Base-by-base conservation (phyloP, 1,140 invertebrate genomes). In the Whitmania pigra region DNA sequence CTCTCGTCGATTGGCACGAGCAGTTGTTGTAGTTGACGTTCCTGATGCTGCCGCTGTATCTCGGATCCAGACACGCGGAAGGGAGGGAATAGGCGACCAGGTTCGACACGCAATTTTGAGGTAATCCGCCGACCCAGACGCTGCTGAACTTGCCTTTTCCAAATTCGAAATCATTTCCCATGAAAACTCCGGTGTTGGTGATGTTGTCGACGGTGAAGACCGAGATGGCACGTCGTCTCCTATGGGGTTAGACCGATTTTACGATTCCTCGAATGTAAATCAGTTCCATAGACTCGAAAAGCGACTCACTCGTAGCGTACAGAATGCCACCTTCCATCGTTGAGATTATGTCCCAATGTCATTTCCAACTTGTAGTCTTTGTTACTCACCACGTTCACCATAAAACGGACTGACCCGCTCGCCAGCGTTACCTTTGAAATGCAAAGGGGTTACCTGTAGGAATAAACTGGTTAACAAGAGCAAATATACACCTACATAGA, bases 11-110 rank as follows among this genome's bases (percentile, higher is more conserved):
- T 25, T 75, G 71, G 68, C 79, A 81, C 11, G 79, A 75, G 75
- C 79, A 81, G 71, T 81, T 81, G 72, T 76, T 76, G 73, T 81
- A 81, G 13, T 80, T 71, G 0, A 81, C 77, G 73, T 81, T 81
- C 66, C 80, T 67, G 15, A 81, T 75, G 31, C 76, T 73, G 2
- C 79, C 78, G 11, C 40, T 40, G 63, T 78, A 78, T 55, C 69
- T 69, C 2, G 72, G 75, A 57, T 78, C 20, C 57, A 75, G 75
- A 43, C 75, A 73, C 0, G 69, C 74, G 0, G 76, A 76, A 13
- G 80, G 77, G 57, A 79, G 68, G 15, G 78, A 77, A 0, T 77
- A 57, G 11, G 72, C 60, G 22, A 71, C 55, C 15, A 78, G 54
- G n/a, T 74, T 73, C 13, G 69, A 66, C n/a, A 71, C 55, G 67